Percentiles rank a stretch among this genome's conserved stretches.
phyloP scores from a whole-genome alignment of 2,797 vertebrate genomes.

The Cetoscarus ocellatus region DNA sequence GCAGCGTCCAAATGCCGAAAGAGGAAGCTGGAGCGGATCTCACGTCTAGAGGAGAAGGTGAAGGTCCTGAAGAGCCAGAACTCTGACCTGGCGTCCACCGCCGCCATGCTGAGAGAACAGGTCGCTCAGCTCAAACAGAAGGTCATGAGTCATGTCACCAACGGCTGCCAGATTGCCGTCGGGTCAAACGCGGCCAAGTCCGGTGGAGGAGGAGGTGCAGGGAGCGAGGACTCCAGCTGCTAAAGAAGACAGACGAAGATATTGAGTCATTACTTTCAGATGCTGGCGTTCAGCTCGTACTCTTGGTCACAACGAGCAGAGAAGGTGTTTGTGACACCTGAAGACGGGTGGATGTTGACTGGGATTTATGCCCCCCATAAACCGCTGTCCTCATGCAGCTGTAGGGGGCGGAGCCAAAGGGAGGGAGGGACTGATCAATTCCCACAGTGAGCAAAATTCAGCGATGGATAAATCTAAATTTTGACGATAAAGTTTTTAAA shows the following conservation, averaged over 20 bases:
- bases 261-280: slow-evolving; percentile 18
- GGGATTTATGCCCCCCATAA: not conserved
- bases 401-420: slow-evolving; percentile 14
- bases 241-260: slow-evolving; percentile 58
- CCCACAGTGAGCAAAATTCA: not conserved
- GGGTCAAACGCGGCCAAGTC: slow-evolving; percentile 65
- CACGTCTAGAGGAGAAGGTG: slow-evolving; percentile 91
- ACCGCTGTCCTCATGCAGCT: slow-evolving; percentile 28
- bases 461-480: slow-evolving; percentile 3
- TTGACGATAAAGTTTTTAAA: not conserved
- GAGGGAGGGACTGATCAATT: not conserved
- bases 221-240: slow-evolving; percentile 79
- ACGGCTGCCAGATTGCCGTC: slow-evolving; percentile 88
- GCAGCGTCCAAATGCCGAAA: slow-evolving; percentile 93
- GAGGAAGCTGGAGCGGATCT: slow-evolving; percentile 91
- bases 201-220: slow-evolving; percentile 59
- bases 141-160: slow-evolving; percentile 91
- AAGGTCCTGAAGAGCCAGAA: slow-evolving; percentile 91
- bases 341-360: slow-evolving; percentile 13
- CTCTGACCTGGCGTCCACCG: slow-evolving; percentile 90
- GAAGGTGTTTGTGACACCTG: not conserved
- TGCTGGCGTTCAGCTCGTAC: slow-evolving; percentile 20
- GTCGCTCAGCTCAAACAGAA: slow-evolving; percentile 91
- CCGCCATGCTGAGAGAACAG: slow-evolving; percentile 88
- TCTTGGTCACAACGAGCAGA: slow-evolving; percentile 6